phyloP scores from a whole-genome alignment of 2,797 vertebrate genomes.

The Oceanodroma leucorhoa region DNA sequence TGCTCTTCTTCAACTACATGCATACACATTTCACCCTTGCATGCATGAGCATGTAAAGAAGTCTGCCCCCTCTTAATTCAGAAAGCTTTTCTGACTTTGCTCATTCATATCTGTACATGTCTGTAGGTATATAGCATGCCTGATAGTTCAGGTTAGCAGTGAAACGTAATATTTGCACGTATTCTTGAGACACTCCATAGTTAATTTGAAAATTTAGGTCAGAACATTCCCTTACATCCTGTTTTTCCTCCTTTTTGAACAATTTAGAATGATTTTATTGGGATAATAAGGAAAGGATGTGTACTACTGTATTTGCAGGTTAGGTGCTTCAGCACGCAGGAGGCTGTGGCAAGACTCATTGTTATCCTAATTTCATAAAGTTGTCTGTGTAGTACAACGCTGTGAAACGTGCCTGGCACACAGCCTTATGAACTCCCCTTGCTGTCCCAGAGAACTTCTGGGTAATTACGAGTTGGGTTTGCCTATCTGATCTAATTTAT shows the following conservation, averaged over 20 bases:
- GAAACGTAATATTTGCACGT: background rate
- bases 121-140: background rate
- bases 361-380: slow-evolving; percentile 9
- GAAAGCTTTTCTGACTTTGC: background rate
- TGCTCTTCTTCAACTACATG: background rate
- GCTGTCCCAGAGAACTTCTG: slow-evolving; percentile 32
- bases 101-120: background rate
- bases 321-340: background rate
- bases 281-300: background rate
- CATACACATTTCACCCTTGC: background rate
- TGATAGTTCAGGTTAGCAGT: background rate
- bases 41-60: background rate
- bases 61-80: background rate
- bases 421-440: background rate
- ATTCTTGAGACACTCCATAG: background rate
- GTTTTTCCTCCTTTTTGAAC: background rate
- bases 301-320: background rate
- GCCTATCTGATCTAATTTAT: slow-evolving; percentile 57
- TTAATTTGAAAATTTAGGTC: background rate
- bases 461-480: slow-evolving; percentile 21
- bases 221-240: background rate
- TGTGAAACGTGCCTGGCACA: slow-evolving; percentile 3
- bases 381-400: background rate
- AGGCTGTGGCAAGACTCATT: background rate
- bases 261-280: background rate